Base-by-base conservation (phyloP, 2,888 invertebrate species). In the Sarcophaga carnaria region DNA sequence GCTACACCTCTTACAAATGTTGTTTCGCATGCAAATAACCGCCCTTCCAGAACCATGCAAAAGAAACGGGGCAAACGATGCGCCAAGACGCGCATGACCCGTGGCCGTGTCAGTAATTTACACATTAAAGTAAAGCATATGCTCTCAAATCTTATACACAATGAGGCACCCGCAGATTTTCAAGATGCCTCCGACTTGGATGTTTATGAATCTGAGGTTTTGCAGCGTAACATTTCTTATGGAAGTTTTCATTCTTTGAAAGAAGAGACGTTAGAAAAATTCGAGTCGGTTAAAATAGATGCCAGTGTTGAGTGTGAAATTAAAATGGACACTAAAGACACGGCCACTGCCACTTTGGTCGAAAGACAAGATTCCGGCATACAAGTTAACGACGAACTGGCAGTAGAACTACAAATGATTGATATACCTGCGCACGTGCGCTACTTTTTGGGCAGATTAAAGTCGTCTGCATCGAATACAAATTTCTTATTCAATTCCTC, bases 161-260 rank as follows among this genome's bases (percentile, higher is more conserved):
- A 75, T 12, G 77, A 67, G 0, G 27, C 45, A 10, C 62, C 60
- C 0, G 11, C 25, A 3, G 17, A n/a, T 1, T 81, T 88, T 37
- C 83, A 85, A 71, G 83, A 86, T 64, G 59, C 75, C 10, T 85
- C 70, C 22, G 86, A 86, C 17, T 47, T 89, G 2, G 86, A 88
- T 10, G 74, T 83, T 17, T 67, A 60, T 14, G 86, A 85, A 49
- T 88, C 89, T 3, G 90, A 90, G 64, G 62, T 89, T 2, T 70
- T 89, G 69, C 88, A 88, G 4, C 86, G 80, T 0, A 89, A 85
- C 22, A 74, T 80, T 10, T 91, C 91, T 0, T 37, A 80, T 25
- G 69, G 82, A 0, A 93, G 91, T 54, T 92, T 92, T 66, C 90
- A 90, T 78, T 92, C 93, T 5, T 25, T 88, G 2, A 49, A 64